Conservation (phyloP, 2,888 invertebrate species). For the Pediacus dermestoides region DNA sequence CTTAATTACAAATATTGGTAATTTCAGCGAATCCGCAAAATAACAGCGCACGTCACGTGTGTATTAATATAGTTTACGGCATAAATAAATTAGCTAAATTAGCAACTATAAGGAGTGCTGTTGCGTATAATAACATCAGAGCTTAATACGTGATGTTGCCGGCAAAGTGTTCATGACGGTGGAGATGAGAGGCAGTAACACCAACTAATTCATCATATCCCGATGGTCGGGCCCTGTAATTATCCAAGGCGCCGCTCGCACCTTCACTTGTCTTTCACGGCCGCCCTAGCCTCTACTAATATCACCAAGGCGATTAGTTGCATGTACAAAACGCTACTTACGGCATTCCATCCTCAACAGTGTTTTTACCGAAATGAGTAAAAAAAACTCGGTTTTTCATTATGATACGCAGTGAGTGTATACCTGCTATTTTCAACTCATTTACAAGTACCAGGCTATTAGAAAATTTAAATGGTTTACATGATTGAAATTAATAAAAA, state of each 20-base stretch:
- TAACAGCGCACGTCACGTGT: conserved; percentile 5
- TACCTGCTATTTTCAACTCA: conserved; percentile 20
- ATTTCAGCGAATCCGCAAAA: conserved; percentile 8
- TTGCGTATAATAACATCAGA: conserved; percentile 3
- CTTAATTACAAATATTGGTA: conserved; percentile 14
- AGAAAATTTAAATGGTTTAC: conserved; percentile 7
- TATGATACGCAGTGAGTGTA: too few relatives aligned
- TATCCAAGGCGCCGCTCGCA: conserved; percentile 46
- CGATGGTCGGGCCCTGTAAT: conserved; percentile 47
- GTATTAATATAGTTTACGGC: too few relatives aligned
- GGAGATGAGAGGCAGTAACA: conserved; percentile 36
- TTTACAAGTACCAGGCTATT: conserved; percentile 21
- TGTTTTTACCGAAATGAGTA: too few relatives aligned
- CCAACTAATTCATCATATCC: conserved; percentile 50
- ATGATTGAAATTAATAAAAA: not conserved
- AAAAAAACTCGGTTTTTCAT: not conserved
- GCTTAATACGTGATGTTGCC: conserved; percentile 15
- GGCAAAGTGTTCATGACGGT: conserved; percentile 8
- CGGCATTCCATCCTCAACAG: conserved; percentile 2
- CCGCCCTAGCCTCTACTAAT: conserved; percentile 38
- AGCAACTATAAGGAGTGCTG: not conserved
- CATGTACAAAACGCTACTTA: conserved; percentile 15
- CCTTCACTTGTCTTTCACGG: conserved; percentile 38
- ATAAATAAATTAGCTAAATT: conserved; percentile 8
- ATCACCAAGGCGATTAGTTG: conserved; percentile 33